phyloP scores from a whole-genome alignment of 2,888 invertebrate species.

The Deroplatys truncata region DNA sequence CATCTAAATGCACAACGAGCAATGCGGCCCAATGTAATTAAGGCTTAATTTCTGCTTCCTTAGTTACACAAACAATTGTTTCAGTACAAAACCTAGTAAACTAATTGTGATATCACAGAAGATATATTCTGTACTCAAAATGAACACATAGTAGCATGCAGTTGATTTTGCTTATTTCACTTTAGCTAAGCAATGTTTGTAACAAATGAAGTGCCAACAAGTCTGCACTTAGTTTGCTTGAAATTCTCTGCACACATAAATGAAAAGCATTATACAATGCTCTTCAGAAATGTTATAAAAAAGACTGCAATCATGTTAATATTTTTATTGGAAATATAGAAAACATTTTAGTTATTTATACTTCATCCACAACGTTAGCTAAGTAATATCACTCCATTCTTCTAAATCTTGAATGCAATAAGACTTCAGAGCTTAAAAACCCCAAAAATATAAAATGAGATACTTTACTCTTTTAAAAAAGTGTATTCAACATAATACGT shows the following conservation, averaged over 20 bases:
- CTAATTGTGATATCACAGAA: no score
- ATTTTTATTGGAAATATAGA: not conserved
- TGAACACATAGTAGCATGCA: no score
- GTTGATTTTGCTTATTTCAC: no score
- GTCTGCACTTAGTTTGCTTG: not conserved
- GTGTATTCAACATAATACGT: no score
- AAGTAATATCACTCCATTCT: not conserved
- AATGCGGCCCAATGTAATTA: no score
- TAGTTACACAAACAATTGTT: no score
- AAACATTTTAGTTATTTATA: not conserved
- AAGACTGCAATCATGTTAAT: not conserved
- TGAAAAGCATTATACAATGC: not conserved
- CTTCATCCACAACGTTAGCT: not conserved
- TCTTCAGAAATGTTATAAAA: not conserved
- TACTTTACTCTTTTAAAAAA: not conserved
- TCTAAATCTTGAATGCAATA: not conserved
- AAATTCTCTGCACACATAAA: not conserved
- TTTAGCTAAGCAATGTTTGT: not conserved
- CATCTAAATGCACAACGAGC: no score
- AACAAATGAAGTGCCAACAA: not conserved
- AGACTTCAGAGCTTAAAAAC: not conserved
- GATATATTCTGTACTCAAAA: no score
- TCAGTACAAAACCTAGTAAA: no score
- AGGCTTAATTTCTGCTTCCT: no score
- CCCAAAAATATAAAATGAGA: not conserved